A percentile compares a stretch with the other conserved stretches of the same genome.
Evolutionary conservation across 2,888 invertebrate species (phyloP).

Genomic region (Spilosoma lubricipeda): DNA sequence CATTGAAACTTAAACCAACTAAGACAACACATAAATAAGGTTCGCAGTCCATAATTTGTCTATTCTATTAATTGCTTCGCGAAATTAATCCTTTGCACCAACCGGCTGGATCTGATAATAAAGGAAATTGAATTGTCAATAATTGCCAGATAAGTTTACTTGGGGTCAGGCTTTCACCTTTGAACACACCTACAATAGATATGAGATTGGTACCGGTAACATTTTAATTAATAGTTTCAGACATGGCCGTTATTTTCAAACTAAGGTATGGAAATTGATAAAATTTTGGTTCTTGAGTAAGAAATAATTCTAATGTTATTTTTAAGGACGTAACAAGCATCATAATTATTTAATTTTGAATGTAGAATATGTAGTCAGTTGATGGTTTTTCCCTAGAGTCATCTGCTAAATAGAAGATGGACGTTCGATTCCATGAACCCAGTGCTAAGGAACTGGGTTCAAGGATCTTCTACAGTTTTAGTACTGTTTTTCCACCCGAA

Average conservation of each 20-base stretch:
- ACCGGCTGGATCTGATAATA: constrained; percentile 72
- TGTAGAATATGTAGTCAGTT: too few relatives aligned
- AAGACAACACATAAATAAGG: constrained; percentile 36
- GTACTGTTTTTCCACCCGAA: background rate
- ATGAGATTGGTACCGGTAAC: constrained; percentile 40
- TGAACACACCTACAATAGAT: constrained; percentile 51
- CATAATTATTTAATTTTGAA: too few relatives aligned
- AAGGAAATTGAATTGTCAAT: constrained; percentile 81
- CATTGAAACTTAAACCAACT: background rate
- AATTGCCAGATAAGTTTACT: constrained; percentile 61
- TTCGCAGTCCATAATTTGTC: constrained; percentile 42
- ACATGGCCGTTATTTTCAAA: constrained; percentile 28
- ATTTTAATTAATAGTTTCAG: constrained; percentile 45
- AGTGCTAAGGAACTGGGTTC: too few relatives aligned
- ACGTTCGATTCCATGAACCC: too few relatives aligned
- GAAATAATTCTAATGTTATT: background rate
- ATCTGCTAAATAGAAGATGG: too few relatives aligned
- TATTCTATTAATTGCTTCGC: constrained; percentile 44
- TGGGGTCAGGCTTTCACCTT: constrained; percentile 50
- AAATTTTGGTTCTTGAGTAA: background rate
- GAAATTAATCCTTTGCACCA: constrained; percentile 56
- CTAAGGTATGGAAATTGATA: background rate
- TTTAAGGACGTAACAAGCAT: too few relatives aligned
- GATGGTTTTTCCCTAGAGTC: too few relatives aligned
- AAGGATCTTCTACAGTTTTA: background rate